phyloP scores from a whole-genome alignment of 2,113 vertebrate species.

The Hippocampus barbouri region DNA sequence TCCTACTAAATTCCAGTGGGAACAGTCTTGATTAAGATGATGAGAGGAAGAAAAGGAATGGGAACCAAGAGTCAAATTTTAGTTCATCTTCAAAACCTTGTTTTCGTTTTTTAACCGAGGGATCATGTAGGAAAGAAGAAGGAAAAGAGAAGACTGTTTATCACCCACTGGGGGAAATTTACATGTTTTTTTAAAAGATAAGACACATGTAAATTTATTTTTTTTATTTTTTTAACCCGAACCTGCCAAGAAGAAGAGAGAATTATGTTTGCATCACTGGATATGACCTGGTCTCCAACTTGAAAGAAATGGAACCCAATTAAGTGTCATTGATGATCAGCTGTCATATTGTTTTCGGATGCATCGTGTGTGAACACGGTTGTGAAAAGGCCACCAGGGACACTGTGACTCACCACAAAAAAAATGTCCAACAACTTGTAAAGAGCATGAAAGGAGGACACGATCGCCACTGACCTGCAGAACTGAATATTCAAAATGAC shows the following conservation, averaged over 20 bases:
- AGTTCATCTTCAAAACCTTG: neutral
- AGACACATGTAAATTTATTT: neutral
- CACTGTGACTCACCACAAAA: slow-evolving; percentile 9
- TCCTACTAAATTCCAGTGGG: no score
- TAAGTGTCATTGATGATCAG: slow-evolving; percentile 21
- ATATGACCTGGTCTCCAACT: neutral
- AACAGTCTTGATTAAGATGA: no score
- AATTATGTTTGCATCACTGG: neutral
- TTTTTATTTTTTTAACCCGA: neutral
- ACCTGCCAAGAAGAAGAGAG: neutral
- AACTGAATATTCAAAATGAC: slow-evolving; percentile 44
- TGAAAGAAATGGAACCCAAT: neutral
- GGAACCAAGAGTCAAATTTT: neutral
- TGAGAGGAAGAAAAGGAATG: neutral
- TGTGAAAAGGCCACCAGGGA: slow-evolving; percentile 7
- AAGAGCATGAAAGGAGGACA: slow-evolving; percentile 6
- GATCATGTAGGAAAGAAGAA: neutral
- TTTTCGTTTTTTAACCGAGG: no score
- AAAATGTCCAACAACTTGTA: slow-evolving; percentile 6
- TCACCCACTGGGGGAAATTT: neutral
- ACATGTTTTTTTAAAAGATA: neutral
- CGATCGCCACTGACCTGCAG: slow-evolving; percentile 35
- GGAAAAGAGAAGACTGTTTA: neutral
- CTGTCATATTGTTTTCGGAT: slow-evolving; percentile 32
- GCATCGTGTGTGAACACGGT: slow-evolving; percentile 22